Evolutionary conservation across 2,888 invertebrate genomes (phyloP).

Genomic region (Branchipolynoe longqiensis): DNA sequence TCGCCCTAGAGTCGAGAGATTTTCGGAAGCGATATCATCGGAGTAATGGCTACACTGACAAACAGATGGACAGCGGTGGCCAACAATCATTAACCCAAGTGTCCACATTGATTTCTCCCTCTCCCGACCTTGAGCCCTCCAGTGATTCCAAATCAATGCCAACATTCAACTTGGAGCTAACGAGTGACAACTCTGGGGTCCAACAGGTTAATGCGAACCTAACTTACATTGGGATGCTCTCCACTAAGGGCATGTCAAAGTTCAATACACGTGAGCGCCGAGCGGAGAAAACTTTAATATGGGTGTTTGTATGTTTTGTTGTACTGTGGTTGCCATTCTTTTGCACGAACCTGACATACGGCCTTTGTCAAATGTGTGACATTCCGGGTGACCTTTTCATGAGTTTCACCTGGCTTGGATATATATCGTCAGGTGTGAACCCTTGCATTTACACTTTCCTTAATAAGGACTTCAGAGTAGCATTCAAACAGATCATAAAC

Average conservation of each 20-base stretch:
- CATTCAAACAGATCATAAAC: slow-evolving; percentile 67
- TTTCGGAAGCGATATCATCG: background rate
- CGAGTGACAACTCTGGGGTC: background rate
- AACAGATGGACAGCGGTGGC: background rate
- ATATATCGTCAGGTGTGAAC: slow-evolving; percentile 69
- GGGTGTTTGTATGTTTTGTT: slow-evolving; percentile 69
- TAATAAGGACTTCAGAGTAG: slow-evolving; percentile 68
- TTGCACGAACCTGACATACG: slow-evolving; percentile 67
- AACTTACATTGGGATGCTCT: slow-evolving; percentile 63
- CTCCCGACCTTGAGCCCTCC: background rate
- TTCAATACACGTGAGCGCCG: slow-evolving; percentile 66
- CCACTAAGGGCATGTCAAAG: slow-evolving; percentile 61
- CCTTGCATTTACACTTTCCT: slow-evolving; percentile 69
- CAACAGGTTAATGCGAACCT: background rate
- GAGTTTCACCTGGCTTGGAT: slow-evolving; percentile 68
- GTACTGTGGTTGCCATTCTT: slow-evolving; percentile 69
- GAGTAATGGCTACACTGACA: background rate
- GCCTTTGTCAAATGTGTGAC: slow-evolving; percentile 66
- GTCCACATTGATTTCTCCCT: background rate
- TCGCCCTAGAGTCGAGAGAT: background rate
- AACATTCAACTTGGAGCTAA: background rate
- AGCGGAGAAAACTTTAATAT: slow-evolving; percentile 68
- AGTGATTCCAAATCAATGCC: background rate
- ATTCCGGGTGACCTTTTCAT: slow-evolving; percentile 65
- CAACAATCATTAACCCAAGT: background rate